Base-by-base conservation (phyloP, 92 coral and sea anemone genomes). In the Diadumene lineata region DNA sequence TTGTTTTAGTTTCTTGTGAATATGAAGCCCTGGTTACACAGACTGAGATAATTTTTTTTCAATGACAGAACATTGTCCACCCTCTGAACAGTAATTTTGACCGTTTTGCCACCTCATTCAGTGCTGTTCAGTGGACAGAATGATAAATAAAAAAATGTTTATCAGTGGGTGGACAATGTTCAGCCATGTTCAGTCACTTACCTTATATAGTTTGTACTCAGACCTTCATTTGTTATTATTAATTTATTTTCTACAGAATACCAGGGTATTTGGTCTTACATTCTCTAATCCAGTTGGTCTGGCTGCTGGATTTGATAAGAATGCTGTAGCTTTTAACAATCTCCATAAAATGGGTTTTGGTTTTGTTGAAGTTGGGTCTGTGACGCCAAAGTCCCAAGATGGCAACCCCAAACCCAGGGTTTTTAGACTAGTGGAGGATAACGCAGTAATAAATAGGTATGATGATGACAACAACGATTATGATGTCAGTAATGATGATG, bases 271-370 rank as follows among this genome's bases (percentile, higher is more conserved):
- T 89, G 99, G 99, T 34, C 84, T 86, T 19, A 86, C 80, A 68
- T 96, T 96, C 78, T 79, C 91, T 69, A 96, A 89, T 70, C 97
- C 99, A 19, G 84, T 96, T 34, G 99, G 99, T 2, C 79, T 96
- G 19, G 99, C 99, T 4, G 99, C 99, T 29, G 99, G 99, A 26
- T 96, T 96, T 89, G 99, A 96, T 70, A 96, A 96, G 60, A 97
- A 96, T 70, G 99, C 94, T 1, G 93, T 88, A 64, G 93, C 96
- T 50, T 89, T 96, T 1, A 87, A 85, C 50, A 96, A 97, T 38
- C 73, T 96, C 69, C 68, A 89, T 25, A 92, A 92, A 78, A 78
- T 82, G 55, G 99, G 99, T 22, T 96, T 96, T 92, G 99, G 99
- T 29, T 96, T 96, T 82, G 97, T 96, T 11, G 99, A 96, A 72